phyloP scores from a whole-genome alignment of 2,113 vertebrate species.

The Cebidichthys violaceus region DNA sequence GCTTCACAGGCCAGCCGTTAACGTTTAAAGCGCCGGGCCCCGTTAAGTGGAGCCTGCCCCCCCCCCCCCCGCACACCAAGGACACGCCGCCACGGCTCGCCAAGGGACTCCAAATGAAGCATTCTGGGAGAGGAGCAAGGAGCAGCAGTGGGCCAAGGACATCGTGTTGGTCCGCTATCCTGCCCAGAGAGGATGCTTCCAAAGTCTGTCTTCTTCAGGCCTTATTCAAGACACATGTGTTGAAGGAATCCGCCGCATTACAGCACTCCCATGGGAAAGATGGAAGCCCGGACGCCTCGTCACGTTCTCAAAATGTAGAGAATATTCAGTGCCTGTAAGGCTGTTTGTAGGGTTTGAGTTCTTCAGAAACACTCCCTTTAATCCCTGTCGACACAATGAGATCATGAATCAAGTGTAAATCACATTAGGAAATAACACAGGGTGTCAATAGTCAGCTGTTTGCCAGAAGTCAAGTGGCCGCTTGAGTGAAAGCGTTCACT shows the following conservation, averaged over 20 bases:
- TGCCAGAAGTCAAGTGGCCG: too few species aligned
- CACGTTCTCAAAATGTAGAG: not conserved
- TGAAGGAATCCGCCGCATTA: not conserved
- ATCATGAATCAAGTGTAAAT: too few species aligned
- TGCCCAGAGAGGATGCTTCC: not conserved
- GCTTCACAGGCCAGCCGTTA: conserved; percentile 75
- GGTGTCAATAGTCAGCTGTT: too few species aligned
- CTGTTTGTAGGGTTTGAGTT: too few species aligned
- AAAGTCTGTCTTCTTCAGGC: conserved; percentile 9
- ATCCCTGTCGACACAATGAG: too few species aligned
- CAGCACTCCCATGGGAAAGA: not conserved
- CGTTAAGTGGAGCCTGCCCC: conserved; percentile 61
- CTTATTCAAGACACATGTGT: conserved; percentile 4
- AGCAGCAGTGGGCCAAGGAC: conserved; percentile 47
- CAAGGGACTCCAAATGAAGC: conserved; percentile 47
- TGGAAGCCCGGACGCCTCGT: not conserved
- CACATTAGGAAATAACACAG: too few species aligned
- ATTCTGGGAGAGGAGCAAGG: conserved; percentile 62
- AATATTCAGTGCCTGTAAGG: not conserved
- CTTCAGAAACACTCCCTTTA: too few species aligned
- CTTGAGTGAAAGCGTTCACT: too few species aligned
- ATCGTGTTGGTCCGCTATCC: conserved; percentile 9
- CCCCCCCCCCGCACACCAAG: conserved; percentile 47
- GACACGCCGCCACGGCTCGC: conserved; percentile 61
- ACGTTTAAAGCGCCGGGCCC: conserved; percentile 72